Percentiles rank a stretch among this genome's conserved stretches.
Evolutionary conservation across 2,113 vertebrate species (phyloP).

Genomic region (Meleagris gallopavo): DNA sequence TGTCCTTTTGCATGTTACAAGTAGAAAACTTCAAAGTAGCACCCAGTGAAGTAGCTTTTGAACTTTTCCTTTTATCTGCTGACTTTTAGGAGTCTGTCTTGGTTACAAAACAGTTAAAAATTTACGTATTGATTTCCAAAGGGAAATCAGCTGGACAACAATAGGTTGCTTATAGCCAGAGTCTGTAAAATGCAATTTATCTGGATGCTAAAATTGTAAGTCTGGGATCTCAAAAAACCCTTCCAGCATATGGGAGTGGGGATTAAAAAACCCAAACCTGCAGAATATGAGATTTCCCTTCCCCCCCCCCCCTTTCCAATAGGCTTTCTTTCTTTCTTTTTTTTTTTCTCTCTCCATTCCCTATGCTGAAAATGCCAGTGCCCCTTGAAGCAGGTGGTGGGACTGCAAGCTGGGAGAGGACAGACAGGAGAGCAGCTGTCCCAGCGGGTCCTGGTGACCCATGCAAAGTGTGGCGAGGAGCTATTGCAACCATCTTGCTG

Average conservation of each 20-base stretch:
- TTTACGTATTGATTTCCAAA: not conserved
- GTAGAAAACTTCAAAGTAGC: slow-evolving; percentile 41
- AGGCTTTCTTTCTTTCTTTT: rapidly evolving
- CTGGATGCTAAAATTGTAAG: not conserved
- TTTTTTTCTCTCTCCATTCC: not conserved
- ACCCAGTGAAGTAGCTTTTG: not conserved
- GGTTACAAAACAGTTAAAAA: slow-evolving; percentile 21
- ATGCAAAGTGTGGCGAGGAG: not conserved
- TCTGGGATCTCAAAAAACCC: not conserved
- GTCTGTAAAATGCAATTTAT: not conserved
- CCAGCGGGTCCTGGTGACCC: not conserved
- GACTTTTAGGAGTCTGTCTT: not conserved
- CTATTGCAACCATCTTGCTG: not conserved
- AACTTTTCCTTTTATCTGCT: slow-evolving; percentile 44
- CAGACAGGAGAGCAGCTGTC: not conserved
- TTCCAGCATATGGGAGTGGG: not conserved
- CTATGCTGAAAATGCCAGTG: not conserved
- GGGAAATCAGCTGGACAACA: slow-evolving; percentile 62
- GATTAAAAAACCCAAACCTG: not conserved
- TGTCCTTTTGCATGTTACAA: not conserved
- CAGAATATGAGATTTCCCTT: rapidly evolving
- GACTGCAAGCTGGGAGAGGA: not conserved
- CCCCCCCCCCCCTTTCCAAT: not conserved
- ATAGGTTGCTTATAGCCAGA: slow-evolving; percentile 6
- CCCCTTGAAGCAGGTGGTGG: slow-evolving; percentile 52